Conservation (phyloP, 2,888 invertebrate genomes). For the Sphaerophoria taeniata region DNA sequence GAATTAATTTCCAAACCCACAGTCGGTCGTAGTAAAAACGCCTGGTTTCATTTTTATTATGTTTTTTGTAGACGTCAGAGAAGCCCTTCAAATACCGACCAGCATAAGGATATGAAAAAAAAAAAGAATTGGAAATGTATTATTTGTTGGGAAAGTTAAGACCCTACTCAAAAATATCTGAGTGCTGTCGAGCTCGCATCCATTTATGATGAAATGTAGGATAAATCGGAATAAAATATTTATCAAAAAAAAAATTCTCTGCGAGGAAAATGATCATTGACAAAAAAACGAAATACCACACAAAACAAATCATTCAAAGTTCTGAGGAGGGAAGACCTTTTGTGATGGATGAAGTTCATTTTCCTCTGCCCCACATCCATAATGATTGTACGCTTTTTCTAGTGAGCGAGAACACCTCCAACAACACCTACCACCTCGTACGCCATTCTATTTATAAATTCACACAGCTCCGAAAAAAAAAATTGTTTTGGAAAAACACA, state of each 20-base stretch:
- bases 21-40: background rate
- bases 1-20: slow-evolving; percentile 20
- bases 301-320: slow-evolving; percentile 16
- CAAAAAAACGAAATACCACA: background rate
- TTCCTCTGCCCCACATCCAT: background rate
- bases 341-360: slow-evolving; percentile 29
- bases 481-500: slow-evolving; percentile 46
- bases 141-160: slow-evolving; percentile 1
- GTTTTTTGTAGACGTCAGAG: background rate
- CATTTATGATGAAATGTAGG: slow-evolving; percentile 30
- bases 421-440: slow-evolving; percentile 18
- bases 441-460: slow-evolving; percentile 46
- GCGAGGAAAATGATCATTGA: slow-evolving; percentile 17
- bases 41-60: background rate
- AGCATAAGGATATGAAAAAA: background rate
- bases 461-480: slow-evolving; percentile 27
- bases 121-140: background rate
- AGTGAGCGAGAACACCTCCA: background rate
- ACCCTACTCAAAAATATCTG: slow-evolving; percentile 47
- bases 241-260: background rate
- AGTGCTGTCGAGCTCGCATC: slow-evolving; percentile 19
- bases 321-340: slow-evolving; percentile 4
- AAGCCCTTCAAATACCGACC: background rate
- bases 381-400: background rate
- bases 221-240: slow-evolving; percentile 14